phyloP scores from a whole-genome alignment of 2,888 invertebrate species.

The Nebria salina region DNA sequence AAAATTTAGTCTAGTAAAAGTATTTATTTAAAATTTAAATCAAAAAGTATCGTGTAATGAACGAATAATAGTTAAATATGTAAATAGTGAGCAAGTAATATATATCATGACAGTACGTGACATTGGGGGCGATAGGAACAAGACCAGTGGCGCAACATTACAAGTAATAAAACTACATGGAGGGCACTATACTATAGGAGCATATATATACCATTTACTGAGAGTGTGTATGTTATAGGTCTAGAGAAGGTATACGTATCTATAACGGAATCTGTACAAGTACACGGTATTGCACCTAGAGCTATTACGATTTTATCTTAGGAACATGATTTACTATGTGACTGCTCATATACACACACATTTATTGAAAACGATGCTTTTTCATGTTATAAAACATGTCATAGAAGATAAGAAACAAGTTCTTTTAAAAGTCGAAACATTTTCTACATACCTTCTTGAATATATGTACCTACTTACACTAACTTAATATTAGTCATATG shows the following conservation, averaged over 20 bases:
- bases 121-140: neutral
- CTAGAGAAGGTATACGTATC: slow-evolving; percentile 1
- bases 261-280: slow-evolving; percentile 29
- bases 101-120: neutral
- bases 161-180: slow-evolving; percentile 1
- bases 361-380: slow-evolving; percentile 22
- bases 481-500: neutral
- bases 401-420: neutral
- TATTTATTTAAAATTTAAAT: no score
- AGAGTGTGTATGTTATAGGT: neutral
- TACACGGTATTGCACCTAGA: slow-evolving; percentile 32
- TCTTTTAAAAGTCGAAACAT: neutral
- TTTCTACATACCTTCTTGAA: neutral
- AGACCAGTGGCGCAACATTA: slow-evolving; percentile 1
- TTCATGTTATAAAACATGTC: slow-evolving; percentile 22
- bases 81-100: neutral
- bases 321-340: slow-evolving; percentile 23
- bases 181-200: neutral
- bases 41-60: neutral
- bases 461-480: neutral
- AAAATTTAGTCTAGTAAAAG: no score
- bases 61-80: neutral
- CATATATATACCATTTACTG: neutral
- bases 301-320: slow-evolving; percentile 32
- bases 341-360: slow-evolving; percentile 17